Evolutionary conservation across 1,140 invertebrate species (phyloP).

Genomic region (Drosophila seguyi): DNA sequence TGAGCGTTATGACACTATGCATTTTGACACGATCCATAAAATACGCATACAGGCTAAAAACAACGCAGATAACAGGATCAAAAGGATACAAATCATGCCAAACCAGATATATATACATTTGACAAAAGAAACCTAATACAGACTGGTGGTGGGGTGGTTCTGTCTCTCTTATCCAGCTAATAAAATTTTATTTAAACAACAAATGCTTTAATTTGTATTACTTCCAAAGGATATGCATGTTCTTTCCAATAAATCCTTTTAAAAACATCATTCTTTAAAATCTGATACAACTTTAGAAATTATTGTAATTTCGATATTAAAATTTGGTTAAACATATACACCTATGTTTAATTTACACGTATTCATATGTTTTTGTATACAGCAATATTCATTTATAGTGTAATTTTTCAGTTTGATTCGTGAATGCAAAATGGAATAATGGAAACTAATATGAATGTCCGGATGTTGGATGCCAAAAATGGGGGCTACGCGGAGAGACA

Average conservation of each 20-base stretch:
- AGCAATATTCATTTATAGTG: slow-evolving; percentile 43
- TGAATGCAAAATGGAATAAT: slow-evolving; percentile 52
- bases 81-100: slow-evolving; percentile 11
- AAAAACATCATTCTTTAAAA: not conserved
- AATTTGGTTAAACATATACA: slow-evolving; percentile 16
- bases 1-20: not conserved
- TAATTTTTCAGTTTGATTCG: slow-evolving; percentile 46
- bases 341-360: slow-evolving; percentile 71
- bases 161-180: slow-evolving; percentile 36
- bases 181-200: not conserved
- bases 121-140: not conserved
- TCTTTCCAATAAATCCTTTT: not conserved
- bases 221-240: slow-evolving; percentile 1
- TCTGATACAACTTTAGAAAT: not conserved
- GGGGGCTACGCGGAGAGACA: slow-evolving; percentile 10
- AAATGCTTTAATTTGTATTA: not conserved
- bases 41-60: not conserved
- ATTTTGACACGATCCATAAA: not conserved
- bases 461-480: slow-evolving; percentile 49
- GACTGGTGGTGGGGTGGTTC: slow-evolving; percentile 11
- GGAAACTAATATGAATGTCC: slow-evolving; percentile 42
- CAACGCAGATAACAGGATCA: not conserved
- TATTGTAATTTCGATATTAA: not conserved
- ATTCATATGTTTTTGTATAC: slow-evolving; percentile 45
- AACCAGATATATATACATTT: slow-evolving; percentile 2